phyloP scores from a whole-genome alignment of 2,113 vertebrate genomes.

The Hypanus sabinus region DNA sequence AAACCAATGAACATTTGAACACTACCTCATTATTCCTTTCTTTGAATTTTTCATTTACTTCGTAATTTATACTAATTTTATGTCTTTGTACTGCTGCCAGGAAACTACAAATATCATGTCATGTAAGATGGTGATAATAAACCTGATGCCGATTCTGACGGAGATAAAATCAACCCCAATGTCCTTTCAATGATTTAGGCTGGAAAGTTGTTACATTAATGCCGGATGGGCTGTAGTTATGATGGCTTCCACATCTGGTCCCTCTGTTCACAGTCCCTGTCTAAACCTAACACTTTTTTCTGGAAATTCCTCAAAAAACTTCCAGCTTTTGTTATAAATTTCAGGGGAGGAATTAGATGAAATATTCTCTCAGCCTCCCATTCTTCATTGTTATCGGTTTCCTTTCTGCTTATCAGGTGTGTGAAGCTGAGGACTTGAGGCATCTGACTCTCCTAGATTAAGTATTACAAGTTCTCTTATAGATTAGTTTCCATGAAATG shows the following conservation, averaged over 20 bases:
- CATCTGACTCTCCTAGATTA: not conserved
- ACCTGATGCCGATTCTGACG: no score
- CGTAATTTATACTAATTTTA: no score
- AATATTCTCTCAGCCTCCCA: not conserved
- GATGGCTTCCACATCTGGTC: not conserved
- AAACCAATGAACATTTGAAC: no score
- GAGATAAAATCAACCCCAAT: not conserved
- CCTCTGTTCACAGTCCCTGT: not conserved
- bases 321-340: not conserved
- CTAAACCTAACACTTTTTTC: not conserved
- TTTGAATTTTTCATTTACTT: no score
- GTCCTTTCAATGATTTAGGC: not conserved
- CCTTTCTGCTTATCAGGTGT: not conserved
- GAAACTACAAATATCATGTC: no score
- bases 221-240: not conserved
- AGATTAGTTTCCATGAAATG: no score
- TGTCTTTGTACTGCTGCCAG: no score
- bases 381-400: not conserved
- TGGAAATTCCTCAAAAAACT: not conserved
- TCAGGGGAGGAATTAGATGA: not conserved
- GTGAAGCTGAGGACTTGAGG: not conserved
- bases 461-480: not conserved
- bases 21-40: no score
- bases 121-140: no score
- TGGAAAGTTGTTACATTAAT: not conserved